Evolutionary conservation across 2,888 invertebrate species (phyloP).

Genomic region (Muscina levida): DNA sequence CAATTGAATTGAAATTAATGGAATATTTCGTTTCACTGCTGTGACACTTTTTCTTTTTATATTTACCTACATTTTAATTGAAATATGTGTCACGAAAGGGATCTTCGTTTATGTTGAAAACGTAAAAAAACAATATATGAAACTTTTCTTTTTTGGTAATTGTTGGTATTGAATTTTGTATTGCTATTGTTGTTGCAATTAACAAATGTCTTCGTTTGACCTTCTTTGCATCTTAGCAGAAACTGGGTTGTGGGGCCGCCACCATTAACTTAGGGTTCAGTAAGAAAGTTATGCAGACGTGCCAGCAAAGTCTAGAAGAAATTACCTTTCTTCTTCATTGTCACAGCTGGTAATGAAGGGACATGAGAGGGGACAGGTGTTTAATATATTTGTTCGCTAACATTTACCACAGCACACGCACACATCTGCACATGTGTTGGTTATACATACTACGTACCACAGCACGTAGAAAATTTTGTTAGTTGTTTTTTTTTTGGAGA

Average conservation of each 20-base stretch:
- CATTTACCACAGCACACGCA: constrained; percentile 40
- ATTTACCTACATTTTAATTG: too few relatives aligned
- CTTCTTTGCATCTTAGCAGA: constrained; percentile 6
- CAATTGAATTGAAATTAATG: too few relatives aligned
- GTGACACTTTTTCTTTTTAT: too few relatives aligned
- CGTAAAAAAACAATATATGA: too few relatives aligned
- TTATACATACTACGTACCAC: not conserved
- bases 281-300: not conserved
- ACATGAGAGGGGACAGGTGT: not conserved
- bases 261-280: constrained; percentile 9
- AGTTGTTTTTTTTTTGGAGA: not conserved
- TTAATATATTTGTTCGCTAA: constrained; percentile 18
- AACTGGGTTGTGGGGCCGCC: not conserved
- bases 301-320: not conserved
- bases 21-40: too few relatives aligned
- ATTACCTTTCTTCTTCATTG: not conserved
- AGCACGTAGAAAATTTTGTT: not conserved
- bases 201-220: constrained; percentile 9
- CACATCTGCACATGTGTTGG: constrained; percentile 8
- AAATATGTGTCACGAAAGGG: too few relatives aligned
- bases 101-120: too few relatives aligned
- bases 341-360: not conserved
- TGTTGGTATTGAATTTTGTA: constrained; percentile 17
- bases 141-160: constrained; percentile 13
- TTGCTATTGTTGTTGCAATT: constrained; percentile 17